Percentiles rank a stretch among this genome's conserved stretches.
Conservation (phyloP, 53 echinoderm and acorn worm species). For the Mesocentrotus franciscanus region DNA sequence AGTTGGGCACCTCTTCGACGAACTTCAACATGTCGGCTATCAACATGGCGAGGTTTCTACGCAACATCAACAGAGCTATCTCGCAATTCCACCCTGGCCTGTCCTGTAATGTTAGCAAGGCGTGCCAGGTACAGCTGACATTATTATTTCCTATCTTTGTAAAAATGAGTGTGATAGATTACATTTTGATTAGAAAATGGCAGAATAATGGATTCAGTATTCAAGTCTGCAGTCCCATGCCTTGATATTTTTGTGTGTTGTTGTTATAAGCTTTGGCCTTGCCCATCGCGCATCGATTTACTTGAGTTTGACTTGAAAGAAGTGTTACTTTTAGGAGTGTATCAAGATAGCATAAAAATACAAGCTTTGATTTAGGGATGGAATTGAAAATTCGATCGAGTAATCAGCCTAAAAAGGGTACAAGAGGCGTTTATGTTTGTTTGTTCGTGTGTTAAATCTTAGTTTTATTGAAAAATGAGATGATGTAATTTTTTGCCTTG, state of each 20-base stretch:
- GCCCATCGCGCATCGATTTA: too few species aligned
- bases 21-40: neutral
- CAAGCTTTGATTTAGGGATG: too few species aligned
- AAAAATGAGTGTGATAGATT: neutral
- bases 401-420: neutral
- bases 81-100: neutral
- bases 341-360: neutral
- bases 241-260: neutral
- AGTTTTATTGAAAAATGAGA: too few species aligned
- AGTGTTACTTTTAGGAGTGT: too few species aligned
- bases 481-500: too few species aligned
- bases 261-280: too few species aligned
- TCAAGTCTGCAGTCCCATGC: neutral
- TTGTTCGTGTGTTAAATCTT: neutral
- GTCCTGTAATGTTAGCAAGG: neutral
- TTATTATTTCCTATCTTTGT: neutral
- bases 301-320: too few species aligned
- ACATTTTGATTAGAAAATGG: neutral
- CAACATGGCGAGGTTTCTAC: slow-evolving; percentile 40
- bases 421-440: neutral
- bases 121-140: neutral
- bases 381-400: too few species aligned
- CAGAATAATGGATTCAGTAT: neutral
- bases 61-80: slow-evolving; percentile 25
- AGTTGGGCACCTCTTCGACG: too few species aligned